Percentiles rank a stretch among this genome's conserved stretches.
These are phyloP conservation scores for Numenius arquata DNA, from an alignment of 2,113 vertebrate genomes.

Conservation along the genomic window DNA sequence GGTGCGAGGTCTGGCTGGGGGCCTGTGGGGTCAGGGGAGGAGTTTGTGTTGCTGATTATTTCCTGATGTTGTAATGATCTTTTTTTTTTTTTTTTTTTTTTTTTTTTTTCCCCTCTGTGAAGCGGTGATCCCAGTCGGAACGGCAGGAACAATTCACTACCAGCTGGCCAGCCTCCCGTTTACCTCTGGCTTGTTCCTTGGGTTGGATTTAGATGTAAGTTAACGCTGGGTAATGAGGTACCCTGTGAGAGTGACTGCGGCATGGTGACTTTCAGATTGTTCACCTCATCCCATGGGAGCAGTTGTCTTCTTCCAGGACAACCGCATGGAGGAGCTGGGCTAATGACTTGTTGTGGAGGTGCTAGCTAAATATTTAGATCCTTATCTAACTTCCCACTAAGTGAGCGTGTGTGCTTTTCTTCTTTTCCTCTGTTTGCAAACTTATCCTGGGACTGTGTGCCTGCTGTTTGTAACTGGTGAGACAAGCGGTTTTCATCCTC, in stretches of 20 bases:
- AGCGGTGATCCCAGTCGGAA: background rate
- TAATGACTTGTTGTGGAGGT: background rate
- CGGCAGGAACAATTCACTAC: background rate
- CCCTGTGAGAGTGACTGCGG: rapidly evolving
- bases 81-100: background rate
- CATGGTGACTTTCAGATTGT: background rate
- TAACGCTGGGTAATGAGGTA: background rate
- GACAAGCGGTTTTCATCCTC: background rate
- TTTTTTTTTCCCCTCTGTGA: background rate
- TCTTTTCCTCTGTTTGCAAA: background rate
- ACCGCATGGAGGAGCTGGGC: background rate
- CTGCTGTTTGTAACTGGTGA: background rate
- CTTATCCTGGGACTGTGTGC: background rate
- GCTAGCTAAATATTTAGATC: background rate
- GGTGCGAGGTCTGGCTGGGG: background rate
- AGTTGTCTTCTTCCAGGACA: background rate
- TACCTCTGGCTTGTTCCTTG: background rate
- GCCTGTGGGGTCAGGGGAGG: background rate
- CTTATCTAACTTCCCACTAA: background rate
- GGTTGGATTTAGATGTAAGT: slow-evolving; percentile 39
- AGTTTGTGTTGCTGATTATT: background rate
- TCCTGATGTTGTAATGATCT: rapidly evolving
- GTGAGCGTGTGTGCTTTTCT: background rate
- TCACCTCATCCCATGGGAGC: rapidly evolving
- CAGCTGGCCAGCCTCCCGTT: slow-evolving; percentile 9